A percentile compares a stretch with the other conserved stretches of the same genome.
These are phyloP conservation scores for Zosterops japonicus DNA, from an alignment of 2,113 vertebrate species.

Conservation along the genomic window DNA sequence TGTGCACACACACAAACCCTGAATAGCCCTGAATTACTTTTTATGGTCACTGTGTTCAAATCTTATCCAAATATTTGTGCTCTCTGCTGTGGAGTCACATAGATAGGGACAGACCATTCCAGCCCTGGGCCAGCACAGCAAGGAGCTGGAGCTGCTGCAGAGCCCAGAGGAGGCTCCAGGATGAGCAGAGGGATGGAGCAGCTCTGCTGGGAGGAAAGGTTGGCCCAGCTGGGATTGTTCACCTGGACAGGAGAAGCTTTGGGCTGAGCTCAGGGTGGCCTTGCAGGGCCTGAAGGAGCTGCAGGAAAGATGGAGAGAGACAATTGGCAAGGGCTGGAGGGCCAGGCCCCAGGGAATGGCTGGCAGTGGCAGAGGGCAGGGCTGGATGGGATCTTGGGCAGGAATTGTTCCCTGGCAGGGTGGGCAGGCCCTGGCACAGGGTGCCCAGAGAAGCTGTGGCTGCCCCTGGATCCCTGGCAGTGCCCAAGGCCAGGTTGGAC, in stretches of 20 bases:
- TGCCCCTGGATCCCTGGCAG: background rate
- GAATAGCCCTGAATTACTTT: background rate
- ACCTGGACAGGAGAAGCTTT: too few species aligned
- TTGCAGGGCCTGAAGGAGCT: too few species aligned
- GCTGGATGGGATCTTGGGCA: rapidly evolving
- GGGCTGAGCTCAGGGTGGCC: too few species aligned
- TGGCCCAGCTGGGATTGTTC: too few species aligned
- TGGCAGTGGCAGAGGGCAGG: background rate
- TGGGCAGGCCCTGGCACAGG: background rate
- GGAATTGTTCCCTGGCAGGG: background rate
- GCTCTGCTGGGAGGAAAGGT: too few species aligned
- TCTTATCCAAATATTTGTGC: background rate
- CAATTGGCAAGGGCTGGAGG: background rate
- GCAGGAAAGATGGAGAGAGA: too few species aligned
- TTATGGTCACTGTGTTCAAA: background rate
- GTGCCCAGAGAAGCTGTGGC: background rate
- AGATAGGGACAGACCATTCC: background rate
- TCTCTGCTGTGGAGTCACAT: background rate
- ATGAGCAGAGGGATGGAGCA: too few species aligned
- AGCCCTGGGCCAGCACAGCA: background rate
- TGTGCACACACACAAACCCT: too few species aligned
- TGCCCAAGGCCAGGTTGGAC: background rate
- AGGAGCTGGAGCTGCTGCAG: background rate
- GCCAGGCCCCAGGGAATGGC: background rate
- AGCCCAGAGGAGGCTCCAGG: background rate